These are phyloP conservation scores for Spondyliosoma cantharus DNA, from an alignment of 2,797 vertebrate species.

Conservation along the genomic window DNA sequence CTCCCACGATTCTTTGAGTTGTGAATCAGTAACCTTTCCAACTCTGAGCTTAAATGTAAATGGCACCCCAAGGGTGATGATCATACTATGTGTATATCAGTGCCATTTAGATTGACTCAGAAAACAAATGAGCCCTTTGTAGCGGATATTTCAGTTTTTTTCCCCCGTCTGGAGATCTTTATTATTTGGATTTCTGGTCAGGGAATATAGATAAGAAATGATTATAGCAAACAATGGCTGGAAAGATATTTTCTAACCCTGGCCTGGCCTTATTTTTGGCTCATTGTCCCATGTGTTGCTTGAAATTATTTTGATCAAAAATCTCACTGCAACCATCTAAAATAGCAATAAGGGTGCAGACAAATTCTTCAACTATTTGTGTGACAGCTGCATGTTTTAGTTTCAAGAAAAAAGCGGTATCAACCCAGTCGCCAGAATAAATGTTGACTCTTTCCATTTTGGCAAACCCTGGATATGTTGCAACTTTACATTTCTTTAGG, in stretches of 20 bases:
- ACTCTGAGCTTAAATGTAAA: slow-evolving; percentile 69
- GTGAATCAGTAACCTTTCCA: slow-evolving; percentile 72
- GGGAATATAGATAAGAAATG: slow-evolving; percentile 43
- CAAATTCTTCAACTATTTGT: background rate
- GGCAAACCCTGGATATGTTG: no score
- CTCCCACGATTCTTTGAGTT: slow-evolving; percentile 44
- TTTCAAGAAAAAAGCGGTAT: background rate
- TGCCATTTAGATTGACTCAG: slow-evolving; percentile 58
- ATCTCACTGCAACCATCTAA: background rate
- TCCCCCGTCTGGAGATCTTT: slow-evolving; percentile 6
- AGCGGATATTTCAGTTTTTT: slow-evolving; percentile 33
- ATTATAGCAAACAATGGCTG: slow-evolving; percentile 26
- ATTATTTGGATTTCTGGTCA: slow-evolving; percentile 38
- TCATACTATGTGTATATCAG: slow-evolving; percentile 45
- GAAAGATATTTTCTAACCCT: slow-evolving; percentile 31
- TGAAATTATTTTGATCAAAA: slow-evolving; percentile 6
- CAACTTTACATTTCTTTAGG: no score
- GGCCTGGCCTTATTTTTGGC: background rate
- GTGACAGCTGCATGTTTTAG: background rate
- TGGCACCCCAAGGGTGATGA: slow-evolving; percentile 47
- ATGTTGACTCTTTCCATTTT: no score
- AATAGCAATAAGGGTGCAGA: background rate
- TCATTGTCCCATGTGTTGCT: slow-evolving; percentile 11
- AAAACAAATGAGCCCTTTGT: slow-evolving; percentile 38
- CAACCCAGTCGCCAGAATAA: no score